Evolutionary conservation across 1,140 invertebrate species (phyloP).

Genomic region (Leptinotarsa undecemlineata): DNA sequence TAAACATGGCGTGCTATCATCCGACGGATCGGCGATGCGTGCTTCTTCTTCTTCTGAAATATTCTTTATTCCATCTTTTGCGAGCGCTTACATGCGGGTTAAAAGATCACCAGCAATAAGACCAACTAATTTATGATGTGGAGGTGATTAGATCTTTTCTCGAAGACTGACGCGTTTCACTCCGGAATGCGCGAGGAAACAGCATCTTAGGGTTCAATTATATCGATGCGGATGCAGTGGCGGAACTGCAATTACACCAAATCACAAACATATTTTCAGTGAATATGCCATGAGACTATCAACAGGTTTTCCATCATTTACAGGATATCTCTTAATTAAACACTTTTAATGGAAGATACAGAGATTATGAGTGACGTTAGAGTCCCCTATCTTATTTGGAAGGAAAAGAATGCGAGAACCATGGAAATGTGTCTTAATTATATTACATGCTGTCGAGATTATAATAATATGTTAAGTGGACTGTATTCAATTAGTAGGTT

Average conservation of each 20-base stretch:
- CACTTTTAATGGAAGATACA: no score
- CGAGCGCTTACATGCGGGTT: slow-evolving; percentile 26
- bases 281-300: no score
- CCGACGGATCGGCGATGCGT: slow-evolving; percentile 9
- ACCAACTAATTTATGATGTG: slow-evolving; percentile 28
- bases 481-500: no score
- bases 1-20: slow-evolving; percentile 3
- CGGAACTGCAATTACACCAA: neutral
- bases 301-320: no score
- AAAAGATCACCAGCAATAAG: slow-evolving; percentile 30
- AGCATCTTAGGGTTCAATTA: slow-evolving; percentile 8
- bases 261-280: no score
- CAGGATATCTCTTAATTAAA: no score
- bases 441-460: no score
- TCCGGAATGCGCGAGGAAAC: slow-evolving; percentile 10
- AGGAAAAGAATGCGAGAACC: no score
- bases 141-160: slow-evolving; percentile 24
- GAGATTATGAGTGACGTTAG: no score
- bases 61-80: slow-evolving; percentile 20
- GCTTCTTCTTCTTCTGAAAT: slow-evolving; percentile 18
- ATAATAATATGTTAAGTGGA: no score
- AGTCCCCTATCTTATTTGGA: no score
- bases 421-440: no score
- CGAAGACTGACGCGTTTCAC: neutral
- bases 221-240: slow-evolving; percentile 8